Conservation (phyloP, 2,888 invertebrate genomes). For the Volucella bombylans region DNA sequence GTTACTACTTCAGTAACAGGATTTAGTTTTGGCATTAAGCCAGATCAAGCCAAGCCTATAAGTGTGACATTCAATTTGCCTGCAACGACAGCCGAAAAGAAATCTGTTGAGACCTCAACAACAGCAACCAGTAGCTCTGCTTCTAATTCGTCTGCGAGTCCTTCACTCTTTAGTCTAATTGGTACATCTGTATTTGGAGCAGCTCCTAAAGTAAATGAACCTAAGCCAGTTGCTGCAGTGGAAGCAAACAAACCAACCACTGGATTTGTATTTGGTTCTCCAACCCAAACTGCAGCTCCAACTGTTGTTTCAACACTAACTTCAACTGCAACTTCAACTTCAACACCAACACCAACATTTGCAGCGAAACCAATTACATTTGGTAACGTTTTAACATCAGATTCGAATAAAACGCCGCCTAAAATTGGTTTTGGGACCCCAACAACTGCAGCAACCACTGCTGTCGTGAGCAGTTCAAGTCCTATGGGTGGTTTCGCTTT, state of each 20-base stretch:
- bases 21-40: conserved; percentile 69
- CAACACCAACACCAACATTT: conserved; percentile 22
- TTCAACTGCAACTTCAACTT: conserved; percentile 4
- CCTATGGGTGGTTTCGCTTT: conserved; percentile 46
- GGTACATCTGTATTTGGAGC: conserved; percentile 72
- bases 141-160: conserved; percentile 58
- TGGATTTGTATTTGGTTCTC: conserved; percentile 69
- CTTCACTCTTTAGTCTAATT: conserved; percentile 59
- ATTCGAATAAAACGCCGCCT: conserved; percentile 44
- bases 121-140: conserved; percentile 49
- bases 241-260: conserved; percentile 23
- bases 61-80: conserved; percentile 75
- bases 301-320: conserved; percentile 48
- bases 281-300: conserved; percentile 56
- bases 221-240: conserved; percentile 23
- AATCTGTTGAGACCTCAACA: conserved; percentile 35
- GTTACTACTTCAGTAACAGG: conserved; percentile 38
- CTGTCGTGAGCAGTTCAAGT: conserved; percentile 32
- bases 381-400: conserved; percentile 29
- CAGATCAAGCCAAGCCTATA: conserved; percentile 49
- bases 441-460: neutral
- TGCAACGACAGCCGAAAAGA: conserved; percentile 46
- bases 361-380: conserved; percentile 55
- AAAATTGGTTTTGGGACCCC: conserved; percentile 35
- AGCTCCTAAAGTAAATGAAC: conserved; percentile 46